Conservation (phyloP, 2,888 invertebrate genomes). For the Dicycla oo region DNA sequence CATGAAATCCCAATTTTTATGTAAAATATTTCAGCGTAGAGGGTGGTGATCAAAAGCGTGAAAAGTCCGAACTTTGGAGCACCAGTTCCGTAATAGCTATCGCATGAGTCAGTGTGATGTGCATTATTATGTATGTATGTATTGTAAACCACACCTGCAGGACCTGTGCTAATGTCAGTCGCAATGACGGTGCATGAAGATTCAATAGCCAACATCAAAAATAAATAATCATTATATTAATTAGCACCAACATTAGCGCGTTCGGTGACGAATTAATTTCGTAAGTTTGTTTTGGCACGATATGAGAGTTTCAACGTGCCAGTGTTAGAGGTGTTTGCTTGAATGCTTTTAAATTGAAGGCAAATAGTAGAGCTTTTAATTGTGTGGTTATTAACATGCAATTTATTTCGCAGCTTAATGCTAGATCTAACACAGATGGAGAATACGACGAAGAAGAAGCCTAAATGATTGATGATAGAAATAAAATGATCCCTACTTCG, state of each 20-base stretch:
- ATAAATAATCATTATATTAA: constrained; percentile 64
- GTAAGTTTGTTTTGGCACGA: constrained; percentile 67
- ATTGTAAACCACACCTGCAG: constrained; percentile 75
- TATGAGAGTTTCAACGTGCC: constrained; percentile 47
- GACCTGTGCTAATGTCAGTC: constrained; percentile 74
- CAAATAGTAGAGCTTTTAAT: constrained; percentile 59
- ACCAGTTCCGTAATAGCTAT: constrained; percentile 65
- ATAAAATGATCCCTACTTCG: constrained; percentile 51
- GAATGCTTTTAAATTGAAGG: constrained; percentile 51
- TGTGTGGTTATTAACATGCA: constrained; percentile 63
- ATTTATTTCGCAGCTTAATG: constrained; percentile 58
- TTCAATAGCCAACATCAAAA: constrained; percentile 70
- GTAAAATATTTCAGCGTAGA: constrained; percentile 51
- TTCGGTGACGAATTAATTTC: constrained; percentile 67
- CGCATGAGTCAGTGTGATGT: constrained; percentile 74
- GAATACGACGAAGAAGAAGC: constrained; percentile 64
- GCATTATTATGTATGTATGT: constrained; percentile 73
- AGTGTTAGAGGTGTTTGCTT: constrained; percentile 62
- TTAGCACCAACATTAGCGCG: constrained; percentile 71
- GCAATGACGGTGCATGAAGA: constrained; percentile 69
- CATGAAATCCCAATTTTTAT: constrained; percentile 71
- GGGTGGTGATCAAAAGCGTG: constrained; percentile 64
- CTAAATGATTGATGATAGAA: constrained; percentile 65
- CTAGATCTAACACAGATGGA: constrained; percentile 68
- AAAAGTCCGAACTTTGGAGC: constrained; percentile 61